phyloP scores from a whole-genome alignment of 1,140 invertebrate species.

The Ceratitis capitata region DNA sequence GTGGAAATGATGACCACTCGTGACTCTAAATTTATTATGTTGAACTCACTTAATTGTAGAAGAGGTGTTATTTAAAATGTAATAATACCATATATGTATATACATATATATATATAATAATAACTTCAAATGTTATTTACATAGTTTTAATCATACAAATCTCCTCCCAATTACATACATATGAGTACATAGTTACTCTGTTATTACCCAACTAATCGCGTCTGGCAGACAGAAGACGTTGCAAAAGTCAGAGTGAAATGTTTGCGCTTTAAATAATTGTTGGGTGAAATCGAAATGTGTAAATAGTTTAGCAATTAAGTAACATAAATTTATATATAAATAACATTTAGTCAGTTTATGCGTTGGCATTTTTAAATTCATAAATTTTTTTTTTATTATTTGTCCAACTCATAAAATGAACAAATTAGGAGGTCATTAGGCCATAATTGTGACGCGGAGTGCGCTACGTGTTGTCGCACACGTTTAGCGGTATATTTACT shows the following conservation, averaged over 20 bases:
- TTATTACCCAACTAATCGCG: neutral
- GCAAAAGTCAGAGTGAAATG: constrained; percentile 4
- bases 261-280: constrained; percentile 9
- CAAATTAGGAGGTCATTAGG: constrained; percentile 17
- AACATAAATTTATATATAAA: neutral
- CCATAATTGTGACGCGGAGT: neutral
- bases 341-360: neutral
- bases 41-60: neutral
- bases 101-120: no score
- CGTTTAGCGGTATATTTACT: neutral
- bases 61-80: no score
- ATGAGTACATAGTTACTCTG: neutral
- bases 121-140: no score
- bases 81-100: neutral
- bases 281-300: neutral
- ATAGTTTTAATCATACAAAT: neutral
- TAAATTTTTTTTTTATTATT: neutral
- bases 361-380: neutral
- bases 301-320: neutral
- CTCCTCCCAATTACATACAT: neutral
- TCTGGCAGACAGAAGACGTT: neutral
- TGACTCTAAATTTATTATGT: neutral
- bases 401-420: no score
- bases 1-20: neutral
- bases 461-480: neutral